Conservation (phyloP, 2,113 vertebrate genomes). For the Lagopus leucura region DNA sequence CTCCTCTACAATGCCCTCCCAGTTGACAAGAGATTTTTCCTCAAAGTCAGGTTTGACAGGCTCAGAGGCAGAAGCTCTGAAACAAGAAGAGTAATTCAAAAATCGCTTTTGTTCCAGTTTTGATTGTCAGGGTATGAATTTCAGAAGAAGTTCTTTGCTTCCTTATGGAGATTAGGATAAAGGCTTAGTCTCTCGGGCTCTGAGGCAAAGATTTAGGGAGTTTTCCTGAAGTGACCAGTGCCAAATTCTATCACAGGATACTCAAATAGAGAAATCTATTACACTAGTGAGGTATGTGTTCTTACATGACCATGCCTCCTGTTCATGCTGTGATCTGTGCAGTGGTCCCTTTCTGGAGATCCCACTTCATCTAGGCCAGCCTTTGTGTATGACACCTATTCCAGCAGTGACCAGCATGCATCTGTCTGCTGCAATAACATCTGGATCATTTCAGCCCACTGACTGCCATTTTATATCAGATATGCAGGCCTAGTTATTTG, state of each 20-base stretch:
- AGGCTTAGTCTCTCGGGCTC: background rate
- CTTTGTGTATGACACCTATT: background rate
- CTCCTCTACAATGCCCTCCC: background rate
- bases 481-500: background rate
- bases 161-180: background rate
- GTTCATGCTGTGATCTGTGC: background rate
- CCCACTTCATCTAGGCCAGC: background rate
- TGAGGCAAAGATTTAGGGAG: background rate
- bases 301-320: background rate
- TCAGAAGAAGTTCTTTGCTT: background rate
- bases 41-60: background rate
- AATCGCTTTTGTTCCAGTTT: background rate
- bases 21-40: background rate
- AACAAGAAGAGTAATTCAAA: background rate
- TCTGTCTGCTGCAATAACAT: background rate
- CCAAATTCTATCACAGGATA: background rate
- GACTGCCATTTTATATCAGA: background rate
- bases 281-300: background rate
- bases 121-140: background rate
- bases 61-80: background rate
- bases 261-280: background rate
- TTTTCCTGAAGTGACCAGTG: background rate
- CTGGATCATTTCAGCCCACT: fast-evolving
- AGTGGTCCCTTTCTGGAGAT: background rate
- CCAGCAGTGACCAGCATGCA: background rate